These are phyloP conservation scores for Gastrophryne carolinensis DNA, from an alignment of 2,797 vertebrate species.

Conservation along the genomic window DNA sequence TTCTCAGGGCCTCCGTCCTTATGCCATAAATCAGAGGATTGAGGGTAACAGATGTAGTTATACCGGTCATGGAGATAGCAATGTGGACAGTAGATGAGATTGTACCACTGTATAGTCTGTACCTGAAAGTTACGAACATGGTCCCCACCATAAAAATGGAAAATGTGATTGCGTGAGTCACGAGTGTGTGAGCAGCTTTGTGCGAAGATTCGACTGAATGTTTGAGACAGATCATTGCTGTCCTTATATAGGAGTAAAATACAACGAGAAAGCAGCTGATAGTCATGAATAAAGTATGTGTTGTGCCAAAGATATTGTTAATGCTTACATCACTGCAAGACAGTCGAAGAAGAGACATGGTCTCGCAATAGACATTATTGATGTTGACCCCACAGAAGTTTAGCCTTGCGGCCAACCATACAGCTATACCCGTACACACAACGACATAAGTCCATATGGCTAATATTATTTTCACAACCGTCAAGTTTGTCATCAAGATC, in stretches of 20 bases:
- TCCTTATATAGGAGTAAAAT: slow-evolving; percentile 1
- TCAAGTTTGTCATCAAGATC: slow-evolving; percentile 14
- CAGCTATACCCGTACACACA: not conserved
- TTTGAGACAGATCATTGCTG: not conserved
- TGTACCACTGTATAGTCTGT: not conserved
- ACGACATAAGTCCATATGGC: not conserved
- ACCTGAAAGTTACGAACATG: not conserved
- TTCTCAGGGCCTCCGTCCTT: not conserved
- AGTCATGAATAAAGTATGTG: not conserved
- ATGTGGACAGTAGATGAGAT: not conserved
- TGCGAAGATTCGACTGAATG: not conserved
- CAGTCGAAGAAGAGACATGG: not conserved
- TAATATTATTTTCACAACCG: not conserved
- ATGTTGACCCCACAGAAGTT: not conserved
- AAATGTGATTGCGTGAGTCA: slow-evolving; percentile 6
- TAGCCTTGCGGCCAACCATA: not conserved
- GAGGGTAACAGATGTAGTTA: not conserved
- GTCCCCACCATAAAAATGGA: not conserved
- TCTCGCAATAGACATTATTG: slow-evolving; percentile 13
- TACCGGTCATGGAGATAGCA: not conserved
- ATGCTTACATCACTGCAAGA: not conserved
- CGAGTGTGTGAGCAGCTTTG: slow-evolving; percentile 15
- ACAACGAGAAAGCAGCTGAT: not conserved
- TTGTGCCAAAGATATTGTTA: not conserved
- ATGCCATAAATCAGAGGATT: not conserved